Conservation (phyloP, 2,888 invertebrate species). For the Tetranychus truncatus region DNA sequence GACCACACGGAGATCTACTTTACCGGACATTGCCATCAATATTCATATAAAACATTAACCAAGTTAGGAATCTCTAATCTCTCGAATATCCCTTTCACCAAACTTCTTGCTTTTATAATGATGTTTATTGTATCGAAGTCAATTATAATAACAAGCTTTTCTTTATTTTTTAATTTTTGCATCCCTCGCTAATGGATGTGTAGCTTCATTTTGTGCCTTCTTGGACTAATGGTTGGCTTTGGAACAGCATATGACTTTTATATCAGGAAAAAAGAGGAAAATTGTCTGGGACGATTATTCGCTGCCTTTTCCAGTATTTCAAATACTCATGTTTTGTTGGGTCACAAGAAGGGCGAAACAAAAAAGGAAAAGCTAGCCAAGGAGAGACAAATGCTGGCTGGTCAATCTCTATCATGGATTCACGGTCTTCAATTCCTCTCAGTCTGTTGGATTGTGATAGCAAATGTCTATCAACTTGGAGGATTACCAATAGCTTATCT, state of each 20-base stretch:
- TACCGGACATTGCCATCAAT: no score
- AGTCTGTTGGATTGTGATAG: slow-evolving; percentile 16
- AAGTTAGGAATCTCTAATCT: no score
- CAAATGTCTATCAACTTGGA: slow-evolving; percentile 19
- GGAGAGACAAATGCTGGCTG: background rate
- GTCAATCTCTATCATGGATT: slow-evolving; percentile 9
- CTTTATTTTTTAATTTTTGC: background rate
- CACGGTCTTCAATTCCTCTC: slow-evolving; percentile 18
- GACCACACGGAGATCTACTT: no score
- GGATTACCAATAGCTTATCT: slow-evolving; percentile 14
- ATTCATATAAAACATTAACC: no score
- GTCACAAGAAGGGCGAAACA: background rate
- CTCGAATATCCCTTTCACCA: no score
- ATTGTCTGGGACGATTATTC: slow-evolving; percentile 6
- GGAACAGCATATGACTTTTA: slow-evolving; percentile 2
- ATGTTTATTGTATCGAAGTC: background rate
- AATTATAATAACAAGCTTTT: background rate
- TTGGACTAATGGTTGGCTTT: background rate
- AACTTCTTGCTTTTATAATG: no score
- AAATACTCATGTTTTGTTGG: background rate
- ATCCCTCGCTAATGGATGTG: no score
- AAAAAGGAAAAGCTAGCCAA: background rate
- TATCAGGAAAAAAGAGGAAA: slow-evolving; percentile 2
- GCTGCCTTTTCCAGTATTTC: slow-evolving; percentile 4
- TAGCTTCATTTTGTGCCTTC: slow-evolving; percentile 4